Percentiles rank a stretch among this genome's conserved stretches.
phyloP scores from a whole-genome alignment of 2,888 invertebrate genomes.

The Bombylius major region DNA sequence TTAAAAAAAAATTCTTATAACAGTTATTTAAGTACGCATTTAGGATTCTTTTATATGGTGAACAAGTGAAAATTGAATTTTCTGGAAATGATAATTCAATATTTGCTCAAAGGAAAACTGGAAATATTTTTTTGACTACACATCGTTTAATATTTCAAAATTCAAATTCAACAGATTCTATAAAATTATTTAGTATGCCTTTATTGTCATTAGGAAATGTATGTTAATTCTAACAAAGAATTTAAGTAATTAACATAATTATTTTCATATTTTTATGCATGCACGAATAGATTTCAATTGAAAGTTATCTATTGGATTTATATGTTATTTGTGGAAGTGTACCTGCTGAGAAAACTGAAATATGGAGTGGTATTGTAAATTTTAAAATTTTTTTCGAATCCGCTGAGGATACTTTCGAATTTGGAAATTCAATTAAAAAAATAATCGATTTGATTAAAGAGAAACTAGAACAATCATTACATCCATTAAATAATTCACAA shows the following conservation, averaged over 20 bases:
- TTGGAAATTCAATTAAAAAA: not conserved
- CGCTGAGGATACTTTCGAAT: not conserved
- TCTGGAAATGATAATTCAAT: not conserved
- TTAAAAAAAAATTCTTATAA: too few species aligned
- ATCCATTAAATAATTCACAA: not conserved
- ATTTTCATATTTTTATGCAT: not conserved
- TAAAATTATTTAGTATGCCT: not conserved
- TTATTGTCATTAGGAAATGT: not conserved
- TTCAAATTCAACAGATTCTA: not conserved
- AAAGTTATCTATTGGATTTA: not conserved
- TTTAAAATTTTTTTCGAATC: not conserved
- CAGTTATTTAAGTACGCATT: not conserved
- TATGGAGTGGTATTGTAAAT: not conserved
- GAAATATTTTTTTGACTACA: not conserved
- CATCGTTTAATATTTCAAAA: not conserved
- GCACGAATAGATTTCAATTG: not conserved
- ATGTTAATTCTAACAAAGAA: not conserved
- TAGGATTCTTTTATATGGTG: not conserved
- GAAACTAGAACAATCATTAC: not conserved
- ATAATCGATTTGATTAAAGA: not conserved
- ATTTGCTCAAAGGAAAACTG: not conserved
- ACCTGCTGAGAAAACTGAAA: not conserved
- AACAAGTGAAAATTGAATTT: not conserved
- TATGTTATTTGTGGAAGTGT: not conserved
- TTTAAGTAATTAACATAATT: too few species aligned